Conservation (phyloP, 2,888 invertebrate genomes). For the Drosophila stalkeri region DNA sequence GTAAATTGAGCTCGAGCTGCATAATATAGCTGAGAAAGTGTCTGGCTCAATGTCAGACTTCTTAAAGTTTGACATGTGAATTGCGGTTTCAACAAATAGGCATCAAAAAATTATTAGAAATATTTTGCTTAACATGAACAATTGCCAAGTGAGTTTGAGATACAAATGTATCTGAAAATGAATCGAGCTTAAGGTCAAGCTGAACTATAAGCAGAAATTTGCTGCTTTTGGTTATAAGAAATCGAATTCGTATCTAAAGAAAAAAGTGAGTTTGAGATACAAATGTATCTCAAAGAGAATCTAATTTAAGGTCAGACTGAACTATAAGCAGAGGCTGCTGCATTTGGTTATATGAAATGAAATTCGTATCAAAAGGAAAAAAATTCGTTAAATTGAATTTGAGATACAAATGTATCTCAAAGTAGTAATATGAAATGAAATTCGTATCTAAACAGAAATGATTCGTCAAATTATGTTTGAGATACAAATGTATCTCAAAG, state of each 20-base stretch:
- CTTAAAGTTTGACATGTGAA: neutral
- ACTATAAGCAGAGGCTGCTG: neutral
- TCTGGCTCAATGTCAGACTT: constrained; percentile 1
- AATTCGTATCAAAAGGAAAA: no score
- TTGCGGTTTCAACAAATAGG: neutral
- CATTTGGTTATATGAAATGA: no score
- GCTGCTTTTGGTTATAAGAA: neutral
- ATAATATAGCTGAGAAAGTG: neutral
- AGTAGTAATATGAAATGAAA: no score
- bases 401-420: no score
- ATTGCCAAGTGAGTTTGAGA: constrained; percentile 26
- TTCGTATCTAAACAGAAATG: no score
- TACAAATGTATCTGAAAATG: neutral
- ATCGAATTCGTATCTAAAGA: neutral
- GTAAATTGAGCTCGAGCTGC: constrained; percentile 1
- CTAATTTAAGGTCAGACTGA: no score
- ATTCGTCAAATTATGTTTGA: no score
- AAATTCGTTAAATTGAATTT: no score
- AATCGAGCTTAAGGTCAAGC: constrained; percentile 31
- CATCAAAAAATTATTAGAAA: neutral
- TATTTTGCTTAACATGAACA: neutral
- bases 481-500: neutral
- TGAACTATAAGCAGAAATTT: constrained; percentile 11
- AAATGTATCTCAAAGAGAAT: neutral
- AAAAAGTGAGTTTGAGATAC: neutral